phyloP scores from a whole-genome alignment of 2,797 vertebrate species.

The Sarcophilus harrisii region DNA sequence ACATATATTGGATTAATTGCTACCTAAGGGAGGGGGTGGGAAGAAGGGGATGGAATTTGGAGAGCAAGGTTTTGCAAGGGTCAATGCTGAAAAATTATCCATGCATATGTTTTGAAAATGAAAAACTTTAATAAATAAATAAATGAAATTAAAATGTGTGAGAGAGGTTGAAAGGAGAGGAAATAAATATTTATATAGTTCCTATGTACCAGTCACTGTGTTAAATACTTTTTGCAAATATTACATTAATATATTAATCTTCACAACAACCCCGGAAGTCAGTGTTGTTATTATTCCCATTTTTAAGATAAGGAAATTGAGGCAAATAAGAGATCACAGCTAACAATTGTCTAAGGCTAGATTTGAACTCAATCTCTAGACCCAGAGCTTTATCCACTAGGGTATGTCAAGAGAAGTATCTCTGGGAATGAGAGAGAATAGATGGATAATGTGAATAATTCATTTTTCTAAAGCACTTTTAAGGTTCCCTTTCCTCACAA shows the following conservation, averaged over 20 bases:
- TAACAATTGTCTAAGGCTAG: not conserved
- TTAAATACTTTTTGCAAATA: not conserved
- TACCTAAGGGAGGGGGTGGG: no score
- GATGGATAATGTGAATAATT: not conserved
- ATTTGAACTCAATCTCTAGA: not conserved
- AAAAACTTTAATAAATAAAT: no score
- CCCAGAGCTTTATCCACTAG: not conserved
- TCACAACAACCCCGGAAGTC: not conserved
- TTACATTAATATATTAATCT: not conserved
- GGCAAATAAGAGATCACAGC: not conserved
- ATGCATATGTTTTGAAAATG: no score
- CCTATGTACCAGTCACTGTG: not conserved
- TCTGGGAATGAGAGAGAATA: not conserved
- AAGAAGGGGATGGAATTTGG: no score
- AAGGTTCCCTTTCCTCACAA: not conserved
- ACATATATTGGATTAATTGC: no score
- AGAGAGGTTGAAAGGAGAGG: no score
- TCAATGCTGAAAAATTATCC: no score
- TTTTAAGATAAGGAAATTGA: not conserved
- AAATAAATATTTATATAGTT: not conserved
- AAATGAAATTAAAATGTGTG: no score
- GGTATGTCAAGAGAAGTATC: not conserved
- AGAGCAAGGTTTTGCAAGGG: no score
- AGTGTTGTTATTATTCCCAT: not conserved
- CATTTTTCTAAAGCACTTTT: not conserved